A percentile compares a stretch with the other conserved stretches of the same genome.
These are phyloP conservation scores for Brachyhypopomus gauderio DNA, from an alignment of 2,113 vertebrate genomes.

Conservation along the genomic window DNA sequence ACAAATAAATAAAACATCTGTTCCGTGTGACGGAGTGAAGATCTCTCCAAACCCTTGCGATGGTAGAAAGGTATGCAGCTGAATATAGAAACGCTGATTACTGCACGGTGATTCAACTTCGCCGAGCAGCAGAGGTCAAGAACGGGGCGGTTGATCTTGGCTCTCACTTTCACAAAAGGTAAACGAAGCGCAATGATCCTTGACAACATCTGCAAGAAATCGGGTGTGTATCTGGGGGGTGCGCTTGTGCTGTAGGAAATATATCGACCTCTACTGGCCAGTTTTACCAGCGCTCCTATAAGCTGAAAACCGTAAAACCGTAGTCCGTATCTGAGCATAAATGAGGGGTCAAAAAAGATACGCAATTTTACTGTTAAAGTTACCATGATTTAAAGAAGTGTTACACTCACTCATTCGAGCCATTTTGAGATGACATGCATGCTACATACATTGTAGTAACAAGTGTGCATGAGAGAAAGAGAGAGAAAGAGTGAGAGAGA, in stretches of 20 bases:
- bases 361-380: too few species aligned
- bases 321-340: not conserved
- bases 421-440: too few species aligned
- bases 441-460: too few species aligned
- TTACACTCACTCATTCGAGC: too few species aligned
- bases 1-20: not conserved
- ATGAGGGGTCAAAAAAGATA: too few species aligned
- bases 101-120: not conserved
- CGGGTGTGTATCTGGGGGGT: slow-evolving; percentile 69
- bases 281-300: not conserved
- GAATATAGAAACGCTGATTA: slow-evolving; percentile 23
- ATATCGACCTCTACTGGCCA: not conserved
- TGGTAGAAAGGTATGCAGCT: slow-evolving; percentile 18
- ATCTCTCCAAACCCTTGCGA: slow-evolving; percentile 8
- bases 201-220: slow-evolving; percentile 37
- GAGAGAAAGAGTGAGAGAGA: too few species aligned
- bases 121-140: slow-evolving; percentile 11
- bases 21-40: not conserved
- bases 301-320: not conserved
- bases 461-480: too few species aligned
- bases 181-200: slow-evolving; percentile 30
- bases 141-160: slow-evolving; percentile 37
- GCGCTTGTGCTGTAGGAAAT: not conserved
- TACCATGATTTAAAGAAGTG: too few species aligned
- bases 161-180: not conserved